Percentiles rank a stretch among this genome's conserved stretches.
These are phyloP conservation scores for Rhimphoctona megacephalus DNA, from an alignment of 2,888 invertebrate species.

Conservation along the genomic window DNA sequence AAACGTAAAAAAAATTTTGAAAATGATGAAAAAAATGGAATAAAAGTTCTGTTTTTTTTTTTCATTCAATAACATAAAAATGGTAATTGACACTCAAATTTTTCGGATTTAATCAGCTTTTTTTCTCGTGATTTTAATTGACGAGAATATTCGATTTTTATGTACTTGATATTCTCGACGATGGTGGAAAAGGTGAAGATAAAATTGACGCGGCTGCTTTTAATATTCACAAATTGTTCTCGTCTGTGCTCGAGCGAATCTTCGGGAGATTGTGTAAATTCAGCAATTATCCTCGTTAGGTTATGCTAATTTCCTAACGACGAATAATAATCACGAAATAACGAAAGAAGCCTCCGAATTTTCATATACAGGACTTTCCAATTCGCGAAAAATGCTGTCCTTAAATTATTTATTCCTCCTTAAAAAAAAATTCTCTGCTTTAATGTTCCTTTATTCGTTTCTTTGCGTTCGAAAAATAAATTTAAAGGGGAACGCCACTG, in stretches of 20 bases:
- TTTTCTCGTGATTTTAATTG: neutral
- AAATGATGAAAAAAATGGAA: no score
- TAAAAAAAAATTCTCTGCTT: no score
- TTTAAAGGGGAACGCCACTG: no score
- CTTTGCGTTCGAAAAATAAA: no score
- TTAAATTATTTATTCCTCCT: no score
- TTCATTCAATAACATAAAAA: no score
- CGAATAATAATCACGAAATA: conserved; percentile 80
- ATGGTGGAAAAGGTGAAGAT: neutral
- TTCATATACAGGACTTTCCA: neutral
- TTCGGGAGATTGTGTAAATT: conserved; percentile 67
- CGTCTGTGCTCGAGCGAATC: conserved; percentile 41
- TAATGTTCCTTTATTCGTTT: no score
- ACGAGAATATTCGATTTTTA: neutral
- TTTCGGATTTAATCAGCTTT: neutral
- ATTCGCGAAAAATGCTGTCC: neutral
- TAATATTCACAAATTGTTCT: neutral
- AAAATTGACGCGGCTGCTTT: neutral
- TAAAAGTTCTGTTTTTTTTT: no score
- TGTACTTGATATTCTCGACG: neutral
- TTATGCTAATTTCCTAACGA: conserved; percentile 81
- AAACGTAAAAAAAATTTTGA: neutral
- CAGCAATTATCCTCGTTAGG: conserved; percentile 80
- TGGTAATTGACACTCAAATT: neutral
- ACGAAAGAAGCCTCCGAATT: conserved; percentile 60